A percentile compares a stretch with the other conserved stretches of the same genome.
Conservation (phyloP, 2,888 invertebrate species). For the Frankliniella fusca region DNA sequence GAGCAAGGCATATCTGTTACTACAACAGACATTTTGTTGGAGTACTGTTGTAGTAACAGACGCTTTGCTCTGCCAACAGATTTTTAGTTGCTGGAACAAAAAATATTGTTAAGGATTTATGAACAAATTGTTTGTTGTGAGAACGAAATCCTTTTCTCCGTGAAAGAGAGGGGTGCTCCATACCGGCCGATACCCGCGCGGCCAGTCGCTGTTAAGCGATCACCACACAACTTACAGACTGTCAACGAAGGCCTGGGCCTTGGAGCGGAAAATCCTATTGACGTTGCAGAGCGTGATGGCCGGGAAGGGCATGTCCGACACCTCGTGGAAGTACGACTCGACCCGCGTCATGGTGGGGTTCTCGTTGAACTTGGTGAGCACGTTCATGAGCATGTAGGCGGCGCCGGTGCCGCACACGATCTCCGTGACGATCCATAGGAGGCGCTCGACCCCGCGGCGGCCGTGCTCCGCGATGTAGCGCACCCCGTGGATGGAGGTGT, state of each 20-base stretch:
- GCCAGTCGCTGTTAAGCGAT: too few species aligned
- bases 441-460: conserved; percentile 33
- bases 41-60: too few species aligned
- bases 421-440: conserved; percentile 35
- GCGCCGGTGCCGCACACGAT: conserved; percentile 33
- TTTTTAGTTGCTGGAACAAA: too few species aligned
- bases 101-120: too few species aligned
- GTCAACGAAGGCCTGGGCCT: conserved; percentile 30
- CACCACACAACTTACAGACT: not conserved
- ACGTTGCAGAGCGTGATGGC: conserved; percentile 37
- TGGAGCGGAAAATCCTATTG: conserved; percentile 35
- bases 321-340: conserved; percentile 36
- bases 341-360: conserved; percentile 35
- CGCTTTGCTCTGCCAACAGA: too few species aligned
- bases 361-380: conserved; percentile 33
- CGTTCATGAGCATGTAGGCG: conserved; percentile 34
- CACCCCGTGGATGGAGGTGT: conserved; percentile 37
- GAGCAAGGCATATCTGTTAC: too few species aligned
- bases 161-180: too few species aligned
- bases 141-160: too few species aligned
- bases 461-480: conserved; percentile 35
- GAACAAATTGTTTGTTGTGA: too few species aligned
- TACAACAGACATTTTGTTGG: too few species aligned
- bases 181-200: not conserved
- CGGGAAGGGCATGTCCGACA: conserved; percentile 36